These are phyloP conservation scores for Dasypogon diadema DNA, from an alignment of 2,888 invertebrate genomes.

Conservation along the genomic window DNA sequence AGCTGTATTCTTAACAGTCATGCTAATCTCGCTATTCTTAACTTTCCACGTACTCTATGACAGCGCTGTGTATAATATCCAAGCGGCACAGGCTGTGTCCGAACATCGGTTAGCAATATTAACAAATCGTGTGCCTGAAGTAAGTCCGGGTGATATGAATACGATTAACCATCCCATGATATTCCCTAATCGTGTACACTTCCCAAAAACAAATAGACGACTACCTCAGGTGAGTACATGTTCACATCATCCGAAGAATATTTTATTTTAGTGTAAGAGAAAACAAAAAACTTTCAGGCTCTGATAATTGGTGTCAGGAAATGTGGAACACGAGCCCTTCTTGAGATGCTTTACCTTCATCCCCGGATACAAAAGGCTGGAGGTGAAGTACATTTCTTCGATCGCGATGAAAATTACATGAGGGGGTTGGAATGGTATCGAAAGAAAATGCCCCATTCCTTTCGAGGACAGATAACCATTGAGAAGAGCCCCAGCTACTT, in stretches of 20 bases:
- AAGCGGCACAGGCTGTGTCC: slow-evolving; percentile 75
- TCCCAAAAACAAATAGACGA: slow-evolving; percentile 74
- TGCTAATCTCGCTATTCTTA: slow-evolving; percentile 84
- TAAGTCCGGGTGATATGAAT: slow-evolving; percentile 62
- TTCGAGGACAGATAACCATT: slow-evolving; percentile 91
- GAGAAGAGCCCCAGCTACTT: slow-evolving; percentile 99
- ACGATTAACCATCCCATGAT: slow-evolving; percentile 68
- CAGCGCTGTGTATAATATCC: slow-evolving; percentile 85
- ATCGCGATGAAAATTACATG: slow-evolving; percentile 92
- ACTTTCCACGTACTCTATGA: slow-evolving; percentile 89
- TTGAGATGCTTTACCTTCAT: slow-evolving; percentile 96
- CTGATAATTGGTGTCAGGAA: slow-evolving; percentile 96
- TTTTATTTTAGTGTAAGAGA: neutral
- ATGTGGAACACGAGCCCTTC: slow-evolving; percentile 94
- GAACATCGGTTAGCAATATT: slow-evolving; percentile 69
- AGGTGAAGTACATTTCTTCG: slow-evolving; percentile 97
- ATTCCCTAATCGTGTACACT: slow-evolving; percentile 71
- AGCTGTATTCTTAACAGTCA: slow-evolving; percentile 80
- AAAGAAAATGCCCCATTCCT: slow-evolving; percentile 93
- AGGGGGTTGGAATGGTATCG: slow-evolving; percentile 96
- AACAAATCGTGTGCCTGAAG: slow-evolving; percentile 63
- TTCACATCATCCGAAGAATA: neutral
- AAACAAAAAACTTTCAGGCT: slow-evolving; percentile 69
- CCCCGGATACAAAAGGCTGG: slow-evolving; percentile 92
- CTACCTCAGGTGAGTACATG: slow-evolving; percentile 72